phyloP scores from a whole-genome alignment of 1,140 invertebrate species.

The Watersipora subatra region DNA sequence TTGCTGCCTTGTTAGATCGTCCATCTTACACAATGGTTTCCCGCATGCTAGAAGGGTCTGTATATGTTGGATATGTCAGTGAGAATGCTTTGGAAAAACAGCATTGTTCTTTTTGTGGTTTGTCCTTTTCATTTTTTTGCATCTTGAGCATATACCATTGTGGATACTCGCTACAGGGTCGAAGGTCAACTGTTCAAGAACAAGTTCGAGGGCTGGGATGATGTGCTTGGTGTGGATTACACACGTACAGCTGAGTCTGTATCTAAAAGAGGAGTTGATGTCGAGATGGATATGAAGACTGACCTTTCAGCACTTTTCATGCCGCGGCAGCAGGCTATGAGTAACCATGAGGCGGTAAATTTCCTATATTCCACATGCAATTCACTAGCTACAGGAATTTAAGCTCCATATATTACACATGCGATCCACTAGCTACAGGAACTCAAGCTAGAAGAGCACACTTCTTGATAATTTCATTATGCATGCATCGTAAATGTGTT shows the following conservation, averaged over 20 bases:
- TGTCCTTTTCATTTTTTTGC: neutral
- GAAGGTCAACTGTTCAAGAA: constrained; percentile 80
- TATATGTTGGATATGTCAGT: neutral
- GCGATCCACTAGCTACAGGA: no score
- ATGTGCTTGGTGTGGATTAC: constrained; percentile 97
- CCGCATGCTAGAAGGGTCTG: constrained; percentile 52
- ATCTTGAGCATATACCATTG: constrained; percentile 5
- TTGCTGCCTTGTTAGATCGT: constrained; percentile 76
- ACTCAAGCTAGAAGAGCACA: no score
- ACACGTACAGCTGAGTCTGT: constrained; percentile 95
- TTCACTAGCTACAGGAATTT: neutral
- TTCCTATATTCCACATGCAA: neutral
- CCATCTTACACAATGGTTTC: constrained; percentile 77
- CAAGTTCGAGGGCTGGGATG: constrained; percentile 95
- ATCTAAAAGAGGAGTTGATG: constrained; percentile 82
- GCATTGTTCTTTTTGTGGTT: neutral
- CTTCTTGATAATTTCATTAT: no score
- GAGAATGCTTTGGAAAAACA: neutral
- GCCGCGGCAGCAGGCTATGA: constrained; percentile 77
- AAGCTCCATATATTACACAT: neutral
- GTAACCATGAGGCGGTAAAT: constrained; percentile 59
- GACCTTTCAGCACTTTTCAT: constrained; percentile 91
- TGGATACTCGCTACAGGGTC: constrained; percentile 26
- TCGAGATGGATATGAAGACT: constrained; percentile 58
- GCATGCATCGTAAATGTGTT: no score